Base-by-base conservation (phyloP, 2,113 vertebrate species). In the Vidua chalybeata region DNA sequence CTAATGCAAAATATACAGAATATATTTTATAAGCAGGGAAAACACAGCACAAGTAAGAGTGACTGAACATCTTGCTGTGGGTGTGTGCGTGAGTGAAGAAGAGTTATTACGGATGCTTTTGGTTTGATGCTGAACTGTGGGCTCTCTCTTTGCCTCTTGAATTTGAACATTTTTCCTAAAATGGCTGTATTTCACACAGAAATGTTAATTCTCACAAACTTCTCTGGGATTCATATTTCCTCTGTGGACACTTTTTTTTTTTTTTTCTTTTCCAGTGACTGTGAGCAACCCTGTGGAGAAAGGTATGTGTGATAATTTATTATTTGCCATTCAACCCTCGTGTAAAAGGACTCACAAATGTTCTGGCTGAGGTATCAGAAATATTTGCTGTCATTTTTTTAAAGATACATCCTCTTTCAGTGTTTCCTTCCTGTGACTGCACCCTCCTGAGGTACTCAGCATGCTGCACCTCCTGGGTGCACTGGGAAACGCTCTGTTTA, bases 251-350 rank as follows among this genome's bases (percentile, higher is more conserved):
- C 8, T 35, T 35, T 35, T 35, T 35, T 35, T 35, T 45, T 48
- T 72, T 27, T 63, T 66, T 88, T 64, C 64, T 89, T 97, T 96
- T 90, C 82, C 98, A 99, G 99, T 99, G 92, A 99, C 99, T 46
- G 88, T 99, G 92, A 98, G 94, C 89, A 99, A 99, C 94, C 93
- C 98, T 43, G 82, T 98, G 82, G 99, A 99, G 97, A 99, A 99
- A 98, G 99, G 99, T 99, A 97, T 61, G 98, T 91, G 15, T 30
- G 9, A 91, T n/a, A 51, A 2, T 91, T 93, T 89, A 39, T 68
- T 55, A 4, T 49, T 94, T 93, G 46, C 7, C 16, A 2, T 43
- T 72, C 26, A 8, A 9, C 11, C 43, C 43, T 46, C 9, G 9
- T 24, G 48, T n/a, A 9, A 51, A 71, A 81, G 45, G 20, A 33